Base-by-base conservation (phyloP, 2,888 invertebrate genomes). In the Antheraea assamensis region DNA sequence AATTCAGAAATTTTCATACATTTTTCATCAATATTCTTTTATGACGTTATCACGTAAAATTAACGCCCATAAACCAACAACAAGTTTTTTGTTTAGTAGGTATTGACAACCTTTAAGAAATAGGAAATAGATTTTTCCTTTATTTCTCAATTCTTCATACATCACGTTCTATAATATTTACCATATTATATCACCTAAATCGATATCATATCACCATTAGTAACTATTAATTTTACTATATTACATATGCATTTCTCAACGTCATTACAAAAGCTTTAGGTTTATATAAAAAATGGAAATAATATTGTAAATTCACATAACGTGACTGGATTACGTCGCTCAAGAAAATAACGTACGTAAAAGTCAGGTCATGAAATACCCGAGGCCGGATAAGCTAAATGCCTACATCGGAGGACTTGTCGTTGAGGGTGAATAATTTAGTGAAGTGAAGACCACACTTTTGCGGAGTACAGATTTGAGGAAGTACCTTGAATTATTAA, bases 391-490 rank as follows among this genome's bases (percentile, higher is more conserved):
- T 64, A 78, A 75, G 75, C 74, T 75, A 72, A 74, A 66, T 74
- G 72, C 58, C 75, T 76, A 73, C 75, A 73, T 76, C 72, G 61
- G 55, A 66, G 47, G 73, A 75, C 76, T 77, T 77, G 75, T 77
- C 73, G 78, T 75, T 66, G 75, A 47, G 70, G 75, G 70, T 81
- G 77, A 78, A 81, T 81, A 77, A 78, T 79, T 79, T 76, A 80
- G 75, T 31, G 55, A 58, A 68, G 61, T 55, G 70, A 72, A 78
- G 76, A 80, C 80, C 78, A 76, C 78, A 77, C 77, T 78, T 79
- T 78, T 78, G 76, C 76, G 71, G 73, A 71, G 71, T 71, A 49
- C 72, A 76, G 76, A 76, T 78, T 76, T 74, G 71, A 75, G 74
- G 71, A 75, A 73, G 74, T 61, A 72, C 27, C 61, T 30, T 72